Evolutionary conservation across 2,113 vertebrate species (phyloP), one percentile per base, ranked within the genome.

Genomic region (Xiphophorus maculatus): DNA sequence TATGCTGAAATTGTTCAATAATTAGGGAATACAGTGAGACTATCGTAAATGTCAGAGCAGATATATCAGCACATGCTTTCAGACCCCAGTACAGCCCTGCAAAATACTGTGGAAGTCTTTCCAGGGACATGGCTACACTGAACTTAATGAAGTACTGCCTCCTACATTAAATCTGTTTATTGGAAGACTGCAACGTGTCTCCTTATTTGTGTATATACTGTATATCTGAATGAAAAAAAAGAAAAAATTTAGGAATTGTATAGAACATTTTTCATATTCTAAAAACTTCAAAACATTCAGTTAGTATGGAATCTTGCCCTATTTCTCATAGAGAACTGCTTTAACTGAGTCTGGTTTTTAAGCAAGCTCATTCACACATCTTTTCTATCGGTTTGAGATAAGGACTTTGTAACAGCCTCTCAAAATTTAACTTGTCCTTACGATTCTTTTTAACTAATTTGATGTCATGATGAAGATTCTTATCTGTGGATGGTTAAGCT

Each of bases 1-100:
- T 84, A 87, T 82, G 87, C 76, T 81, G 83, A 89, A 91, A 90
- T 85, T 88, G 86, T 87, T 84, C 86, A 84, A 89, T 90, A 92
- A 92, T 93, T 92, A 88, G 76, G 73, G 77, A 84, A 85, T 90
- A 87, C 74, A 82, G 84, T 84, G 77, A 81, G 77, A 81, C 85
- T 66, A 84, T 81, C 67, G 22, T 73, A 82, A 79, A 85, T 90
- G 91, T 91, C 84, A 86, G 67, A 81, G 28, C 44, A 84, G 83
- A 90, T 91, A 87, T 79, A 89, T 92, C 87, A 87, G 79, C 83
- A 89, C 66, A 77, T 72, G 84, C 71, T 68, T 81, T 81, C 76
- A 66, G 66, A 74, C 15, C n/a, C 73, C 84, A 82, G 80, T 85
- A 65, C 74, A 76, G 63, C 75, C 10, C 1, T 0, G 27, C 61